Base-by-base conservation (phyloP, 2,888 invertebrate genomes). In the Chloroclystis v-ata region DNA sequence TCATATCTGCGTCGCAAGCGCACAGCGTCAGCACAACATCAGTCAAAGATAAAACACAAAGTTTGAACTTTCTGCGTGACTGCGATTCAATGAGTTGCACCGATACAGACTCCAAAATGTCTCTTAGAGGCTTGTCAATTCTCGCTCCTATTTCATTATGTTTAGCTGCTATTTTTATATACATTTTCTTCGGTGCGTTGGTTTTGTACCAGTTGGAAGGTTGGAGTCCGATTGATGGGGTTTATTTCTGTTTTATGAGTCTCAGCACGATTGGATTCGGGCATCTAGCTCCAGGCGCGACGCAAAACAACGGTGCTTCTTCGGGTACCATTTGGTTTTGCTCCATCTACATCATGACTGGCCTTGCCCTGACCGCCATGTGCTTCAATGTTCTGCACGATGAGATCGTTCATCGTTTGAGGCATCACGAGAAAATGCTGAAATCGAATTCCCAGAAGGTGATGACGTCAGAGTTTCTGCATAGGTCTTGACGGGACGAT, bases 221-320 rank as follows among this genome's bases (percentile, higher is more conserved):
- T 65, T 98, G 98, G 98, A 93, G 93, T 61, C 91, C 95, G 37
- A 89, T 98, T 51, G 97, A 97, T 70, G 95, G 95, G 44, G 92
- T 96, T 64, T 98, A 95, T 81, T 98, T 97, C 81, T 97, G 97
- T 82, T 98, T 98, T 81, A 97, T 97, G 93, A 96, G 96, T 69
- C 90, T 97, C 63, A 96, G 95, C 64, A 97, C 97, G 11, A 96
- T 96, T 67, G 97, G 97, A 8, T 96, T 96, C 66, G 96, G 95
- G 14, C 95, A 96, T 72, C 90, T 95, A 82, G 91, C 95, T 42
- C 95, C 95, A 7, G 95, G 95, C 1, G 83, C 86, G 1, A 85
- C 87, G 1, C 86, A 86, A 46, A 86, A 76, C 52, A 86, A 85
- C 43, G 80, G 82, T 1, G 87, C 88, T 0, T 86, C 88, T 0